A percentile compares a stretch with the other conserved stretches of the same genome.
Conservation (phyloP, 2,797 vertebrate genomes). For the Gambelia wislizenii region DNA sequence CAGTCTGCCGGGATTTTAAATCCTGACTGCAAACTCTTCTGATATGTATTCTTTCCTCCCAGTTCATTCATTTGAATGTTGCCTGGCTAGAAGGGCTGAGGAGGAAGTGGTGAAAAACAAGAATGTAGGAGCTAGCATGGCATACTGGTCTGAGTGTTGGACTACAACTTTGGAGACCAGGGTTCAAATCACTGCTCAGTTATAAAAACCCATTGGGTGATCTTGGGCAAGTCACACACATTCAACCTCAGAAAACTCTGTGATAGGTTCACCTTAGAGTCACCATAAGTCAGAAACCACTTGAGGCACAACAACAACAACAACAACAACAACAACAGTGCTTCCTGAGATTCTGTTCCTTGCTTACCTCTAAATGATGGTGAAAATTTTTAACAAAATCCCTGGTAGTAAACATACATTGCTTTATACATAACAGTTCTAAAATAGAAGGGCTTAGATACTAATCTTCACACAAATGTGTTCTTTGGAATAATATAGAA, state of each 20-base stretch:
- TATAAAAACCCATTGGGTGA: too few relatives aligned
- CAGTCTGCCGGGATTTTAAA: constrained; percentile 4
- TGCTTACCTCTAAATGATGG: background rate
- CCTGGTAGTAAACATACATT: background rate
- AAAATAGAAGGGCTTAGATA: background rate
- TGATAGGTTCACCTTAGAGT: too few relatives aligned
- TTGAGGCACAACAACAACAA: too few relatives aligned
- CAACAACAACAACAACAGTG: too few relatives aligned
- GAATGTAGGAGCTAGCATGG: too few relatives aligned
- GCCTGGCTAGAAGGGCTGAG: background rate
- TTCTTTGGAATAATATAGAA: background rate
- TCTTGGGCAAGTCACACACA: too few relatives aligned
- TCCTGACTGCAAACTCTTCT: background rate
- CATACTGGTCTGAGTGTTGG: too few relatives aligned
- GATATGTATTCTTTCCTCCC: background rate
- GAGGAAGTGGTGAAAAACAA: background rate
- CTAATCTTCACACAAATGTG: background rate
- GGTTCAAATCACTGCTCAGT: too few relatives aligned
- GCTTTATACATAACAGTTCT: background rate
- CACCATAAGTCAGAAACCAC: too few relatives aligned
- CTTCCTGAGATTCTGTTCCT: background rate
- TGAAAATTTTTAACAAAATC: background rate
- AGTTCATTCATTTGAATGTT: background rate
- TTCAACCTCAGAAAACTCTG: too few relatives aligned
- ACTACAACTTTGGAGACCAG: too few relatives aligned